Evolutionary conservation across 2,888 invertebrate genomes (phyloP), one percentile per base, ranked within the genome.

Genomic region (Dryocosmus kuriphilus): DNA sequence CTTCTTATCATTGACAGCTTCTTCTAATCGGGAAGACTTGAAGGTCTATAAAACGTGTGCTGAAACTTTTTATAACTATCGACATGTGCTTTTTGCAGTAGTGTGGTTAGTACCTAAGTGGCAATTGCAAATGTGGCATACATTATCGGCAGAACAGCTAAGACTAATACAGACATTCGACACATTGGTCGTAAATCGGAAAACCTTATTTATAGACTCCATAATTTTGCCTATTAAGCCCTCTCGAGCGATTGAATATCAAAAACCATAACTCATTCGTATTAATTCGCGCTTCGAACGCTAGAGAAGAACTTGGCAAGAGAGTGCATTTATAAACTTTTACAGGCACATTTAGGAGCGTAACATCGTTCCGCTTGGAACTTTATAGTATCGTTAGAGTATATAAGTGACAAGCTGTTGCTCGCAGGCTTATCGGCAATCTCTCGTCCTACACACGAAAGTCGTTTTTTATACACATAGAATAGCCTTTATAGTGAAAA

Each of bases 151-250:
- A 65, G 24, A 41, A 46, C 9, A 67, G 67, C 46, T 67, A 46
- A 46, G 46, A 67, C 67, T 67, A 67, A 67, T 67, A 46, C 27
- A 67, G 41, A 67, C 67, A 67, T 67, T 67, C 27, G 46, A 46
- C 41, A 51, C 67, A 51, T 67, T 16, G 67, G 16, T 67, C 46
- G 67, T 67, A 67, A 67, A 67, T 67, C 24, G 46, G 16, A 67
- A 67, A 67, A 67, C 9, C 67, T 67, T 67, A 67, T 67, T 67
- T 67, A 67, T 67, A 46, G 24, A 67, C 67, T 67, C 46, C 46
- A 67, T 46, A 67, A 67, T 67, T 67, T 67, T 67, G 41, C 46
- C 67, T 67, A 67, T 67, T 46, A 67, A 67, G 19, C 24, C 9
- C 46, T 46, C 67, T 67, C 16, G 41, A 24, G 65, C 65, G 41